phyloP scores from a whole-genome alignment of 2,113 vertebrate genomes.

The Phodopus roborovskii region DNA sequence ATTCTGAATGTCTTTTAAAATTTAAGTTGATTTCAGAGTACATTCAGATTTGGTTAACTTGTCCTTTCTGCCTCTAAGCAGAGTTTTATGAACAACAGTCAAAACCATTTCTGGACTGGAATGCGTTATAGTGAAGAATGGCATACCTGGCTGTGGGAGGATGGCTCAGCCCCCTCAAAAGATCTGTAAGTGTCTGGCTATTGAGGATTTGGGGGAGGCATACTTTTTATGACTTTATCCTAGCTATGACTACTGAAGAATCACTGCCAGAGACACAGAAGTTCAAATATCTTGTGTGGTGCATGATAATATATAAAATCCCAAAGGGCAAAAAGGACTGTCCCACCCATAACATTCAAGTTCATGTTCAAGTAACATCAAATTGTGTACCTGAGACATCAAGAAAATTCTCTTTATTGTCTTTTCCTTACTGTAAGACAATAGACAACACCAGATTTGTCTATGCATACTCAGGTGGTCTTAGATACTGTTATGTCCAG shows the following conservation, averaged over 20 bases:
- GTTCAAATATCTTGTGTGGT: neutral
- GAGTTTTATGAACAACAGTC: neutral
- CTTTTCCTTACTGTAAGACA: neutral
- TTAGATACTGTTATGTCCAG: neutral
- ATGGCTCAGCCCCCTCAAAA: neutral
- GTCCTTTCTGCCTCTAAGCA: conserved; percentile 20
- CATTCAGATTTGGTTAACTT: neutral
- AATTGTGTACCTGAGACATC: neutral
- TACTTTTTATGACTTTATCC: neutral
- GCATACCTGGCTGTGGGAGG: conserved; percentile 20
- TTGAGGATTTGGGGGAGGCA: accelerated
- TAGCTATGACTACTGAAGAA: neutral
- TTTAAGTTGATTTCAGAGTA: neutral
- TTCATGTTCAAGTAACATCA: neutral
- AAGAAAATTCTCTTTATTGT: neutral
- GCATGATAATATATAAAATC: neutral
- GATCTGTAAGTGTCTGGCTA: conserved; percentile 53
- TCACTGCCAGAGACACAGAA: neutral
- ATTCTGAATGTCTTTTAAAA: neutral
- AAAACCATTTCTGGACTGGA: conserved; percentile 36
- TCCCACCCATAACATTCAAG: accelerated
- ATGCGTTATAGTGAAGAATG: neutral
- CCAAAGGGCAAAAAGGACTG: neutral
- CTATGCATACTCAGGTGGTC: neutral
- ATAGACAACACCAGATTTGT: neutral